Evolutionary conservation across 2,113 vertebrate genomes (phyloP).

Genomic region (Hemiprocne comata): DNA sequence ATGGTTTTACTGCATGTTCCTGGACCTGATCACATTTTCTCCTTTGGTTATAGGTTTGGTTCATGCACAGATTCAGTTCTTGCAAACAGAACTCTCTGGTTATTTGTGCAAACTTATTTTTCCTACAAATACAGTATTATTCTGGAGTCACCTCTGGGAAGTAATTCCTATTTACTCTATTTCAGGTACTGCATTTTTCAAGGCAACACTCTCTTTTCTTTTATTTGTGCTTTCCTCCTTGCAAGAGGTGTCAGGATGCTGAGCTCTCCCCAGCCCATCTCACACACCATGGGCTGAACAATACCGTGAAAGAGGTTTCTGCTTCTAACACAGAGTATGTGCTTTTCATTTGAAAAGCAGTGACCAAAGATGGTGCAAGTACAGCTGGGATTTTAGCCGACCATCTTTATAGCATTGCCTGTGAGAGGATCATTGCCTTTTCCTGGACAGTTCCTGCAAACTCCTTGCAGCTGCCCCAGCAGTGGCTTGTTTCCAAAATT

Average conservation of each 20-base stretch:
- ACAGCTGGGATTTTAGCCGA: neutral
- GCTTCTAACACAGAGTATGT: neutral
- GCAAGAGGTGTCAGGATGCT: neutral
- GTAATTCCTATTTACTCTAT: neutral
- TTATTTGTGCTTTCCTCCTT: neutral
- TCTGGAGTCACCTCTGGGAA: neutral
- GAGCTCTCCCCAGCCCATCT: neutral
- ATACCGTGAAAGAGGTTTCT: neutral
- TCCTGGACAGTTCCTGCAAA: neutral
- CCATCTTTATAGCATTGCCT: neutral
- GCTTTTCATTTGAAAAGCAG: neutral
- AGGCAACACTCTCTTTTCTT: neutral
- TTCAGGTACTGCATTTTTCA: neutral
- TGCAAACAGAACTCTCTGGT: neutral
- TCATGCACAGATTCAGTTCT: neutral
- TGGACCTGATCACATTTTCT: neutral
- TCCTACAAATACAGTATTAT: neutral
- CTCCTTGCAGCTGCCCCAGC: constrained; percentile 8
- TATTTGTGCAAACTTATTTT: neutral
- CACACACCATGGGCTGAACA: rapidly evolving
- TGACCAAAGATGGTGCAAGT: neutral
- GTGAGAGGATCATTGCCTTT: neutral
- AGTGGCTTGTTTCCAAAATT: neutral
- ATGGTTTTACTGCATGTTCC: neutral
- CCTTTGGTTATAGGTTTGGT: neutral